Conservation (phyloP, 1,140 invertebrate species). For the Frieseomelitta varia region DNA sequence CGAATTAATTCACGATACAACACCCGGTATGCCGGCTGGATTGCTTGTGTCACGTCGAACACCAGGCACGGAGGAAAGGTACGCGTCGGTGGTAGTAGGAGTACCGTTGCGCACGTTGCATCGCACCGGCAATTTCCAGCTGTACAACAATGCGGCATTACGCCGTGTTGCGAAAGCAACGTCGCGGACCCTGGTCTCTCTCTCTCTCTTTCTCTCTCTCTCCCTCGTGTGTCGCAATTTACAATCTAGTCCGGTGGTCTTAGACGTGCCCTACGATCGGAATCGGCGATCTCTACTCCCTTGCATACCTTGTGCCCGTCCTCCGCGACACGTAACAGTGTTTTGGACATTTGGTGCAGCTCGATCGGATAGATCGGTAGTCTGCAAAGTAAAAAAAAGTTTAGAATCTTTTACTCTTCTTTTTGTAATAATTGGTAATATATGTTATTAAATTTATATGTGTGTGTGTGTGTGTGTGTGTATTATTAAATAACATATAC, state of each 20-base stretch:
- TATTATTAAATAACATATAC: too few species aligned
- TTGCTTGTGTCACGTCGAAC: not conserved
- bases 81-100: constrained; percentile 49
- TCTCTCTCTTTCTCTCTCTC: constrained; percentile 5
- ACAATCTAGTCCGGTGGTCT: constrained; percentile 50
- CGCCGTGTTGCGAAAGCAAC: constrained; percentile 44
- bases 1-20: constrained; percentile 15
- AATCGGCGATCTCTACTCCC: constrained; percentile 11
- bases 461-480: too few species aligned
- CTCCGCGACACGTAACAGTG: too few species aligned
- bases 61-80: not conserved
- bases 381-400: too few species aligned
- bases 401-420: too few species aligned
- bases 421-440: too few species aligned
- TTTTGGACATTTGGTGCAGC: too few species aligned
- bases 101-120: constrained; percentile 59
- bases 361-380: too few species aligned
- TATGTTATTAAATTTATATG: too few species aligned
- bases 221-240: constrained; percentile 61
- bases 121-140: constrained; percentile 60
- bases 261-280: constrained; percentile 39
- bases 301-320: constrained; percentile 24
- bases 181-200: constrained; percentile 32
- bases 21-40: constrained; percentile 18
- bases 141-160: constrained; percentile 62